A percentile compares a stretch with the other conserved stretches of the same genome.
These are phyloP conservation scores for Scolopax rusticola DNA, from an alignment of 2,797 vertebrate genomes.

Conservation along the genomic window DNA sequence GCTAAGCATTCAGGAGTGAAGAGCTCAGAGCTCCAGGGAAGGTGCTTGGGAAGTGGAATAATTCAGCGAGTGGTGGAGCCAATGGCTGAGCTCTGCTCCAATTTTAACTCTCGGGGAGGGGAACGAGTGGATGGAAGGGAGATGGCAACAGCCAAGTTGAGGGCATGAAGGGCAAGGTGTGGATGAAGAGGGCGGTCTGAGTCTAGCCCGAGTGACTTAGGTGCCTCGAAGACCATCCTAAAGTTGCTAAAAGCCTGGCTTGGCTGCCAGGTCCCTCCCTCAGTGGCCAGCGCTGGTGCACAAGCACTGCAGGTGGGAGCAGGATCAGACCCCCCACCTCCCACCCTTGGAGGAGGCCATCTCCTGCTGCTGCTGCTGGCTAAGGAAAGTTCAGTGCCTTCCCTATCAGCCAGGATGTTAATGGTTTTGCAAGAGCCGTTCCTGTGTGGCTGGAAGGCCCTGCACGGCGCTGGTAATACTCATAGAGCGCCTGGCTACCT, in stretches of 20 bases:
- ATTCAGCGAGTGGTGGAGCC: not conserved
- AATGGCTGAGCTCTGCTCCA: not conserved
- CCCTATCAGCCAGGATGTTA: not conserved
- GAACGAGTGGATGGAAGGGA: not conserved
- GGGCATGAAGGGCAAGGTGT: not conserved
- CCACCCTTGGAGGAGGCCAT: not conserved
- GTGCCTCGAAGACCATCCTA: not conserved
- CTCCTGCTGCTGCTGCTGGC: not conserved
- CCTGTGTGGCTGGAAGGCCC: not conserved
- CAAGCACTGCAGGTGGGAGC: accelerated
- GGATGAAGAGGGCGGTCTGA: not conserved
- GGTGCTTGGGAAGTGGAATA: not conserved
- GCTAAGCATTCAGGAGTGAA: not conserved
- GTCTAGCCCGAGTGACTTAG: not conserved
- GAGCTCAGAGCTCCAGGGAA: conserved; percentile 15
- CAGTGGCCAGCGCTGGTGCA: accelerated
- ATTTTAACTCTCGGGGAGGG: not conserved
- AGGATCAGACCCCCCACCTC: not conserved
- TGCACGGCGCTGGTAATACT: not conserved
- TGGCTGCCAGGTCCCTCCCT: not conserved
- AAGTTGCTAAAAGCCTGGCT: not conserved
- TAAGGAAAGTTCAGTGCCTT: not conserved
- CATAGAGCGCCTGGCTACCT: conserved; percentile 55
- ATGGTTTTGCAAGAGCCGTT: not conserved
- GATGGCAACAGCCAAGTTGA: not conserved